Evolutionary conservation across 1,140 invertebrate species (phyloP).

Genomic region (Lepidurus couesii): DNA sequence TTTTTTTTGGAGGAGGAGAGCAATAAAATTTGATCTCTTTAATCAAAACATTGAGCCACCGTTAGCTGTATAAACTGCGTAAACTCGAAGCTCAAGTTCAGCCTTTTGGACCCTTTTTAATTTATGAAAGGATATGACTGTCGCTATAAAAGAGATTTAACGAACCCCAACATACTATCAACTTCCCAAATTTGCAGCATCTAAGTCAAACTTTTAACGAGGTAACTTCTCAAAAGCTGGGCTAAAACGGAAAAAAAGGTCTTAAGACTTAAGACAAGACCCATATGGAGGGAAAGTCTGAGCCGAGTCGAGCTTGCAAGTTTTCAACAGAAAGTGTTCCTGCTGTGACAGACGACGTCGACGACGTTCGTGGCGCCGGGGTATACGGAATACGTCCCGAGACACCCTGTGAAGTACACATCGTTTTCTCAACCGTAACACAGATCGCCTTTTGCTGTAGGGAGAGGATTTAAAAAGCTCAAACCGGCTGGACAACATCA

Average conservation of each 20-base stretch:
- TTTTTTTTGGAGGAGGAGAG: too few relatives aligned
- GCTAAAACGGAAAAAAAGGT: not conserved
- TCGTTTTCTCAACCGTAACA: not conserved
- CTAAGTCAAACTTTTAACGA: not conserved
- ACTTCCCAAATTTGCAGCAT: not conserved
- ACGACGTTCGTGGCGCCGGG: not conserved
- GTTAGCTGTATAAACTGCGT: too few relatives aligned
- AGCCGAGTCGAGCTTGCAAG: not conserved
- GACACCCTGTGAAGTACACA: not conserved
- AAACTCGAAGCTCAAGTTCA: too few relatives aligned
- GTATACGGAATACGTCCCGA: not conserved
- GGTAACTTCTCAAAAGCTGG: not conserved
- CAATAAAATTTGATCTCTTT: too few relatives aligned
- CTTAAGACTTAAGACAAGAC: not conserved
- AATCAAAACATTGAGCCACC: too few relatives aligned
- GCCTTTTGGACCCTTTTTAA: not conserved
- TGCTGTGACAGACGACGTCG: constrained; percentile 20
- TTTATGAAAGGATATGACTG: not conserved
- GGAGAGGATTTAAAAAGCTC: not conserved
- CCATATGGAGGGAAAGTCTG: not conserved
- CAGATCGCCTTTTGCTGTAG: not conserved
- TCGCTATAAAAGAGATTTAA: not conserved
- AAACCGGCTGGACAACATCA: not conserved
- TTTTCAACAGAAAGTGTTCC: constrained; percentile 19
- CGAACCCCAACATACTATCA: not conserved